Percentiles rank a stretch among this genome's conserved stretches.
Evolutionary conservation across 1,140 invertebrate species (phyloP).

Genomic region (Drosophila sproati): DNA sequence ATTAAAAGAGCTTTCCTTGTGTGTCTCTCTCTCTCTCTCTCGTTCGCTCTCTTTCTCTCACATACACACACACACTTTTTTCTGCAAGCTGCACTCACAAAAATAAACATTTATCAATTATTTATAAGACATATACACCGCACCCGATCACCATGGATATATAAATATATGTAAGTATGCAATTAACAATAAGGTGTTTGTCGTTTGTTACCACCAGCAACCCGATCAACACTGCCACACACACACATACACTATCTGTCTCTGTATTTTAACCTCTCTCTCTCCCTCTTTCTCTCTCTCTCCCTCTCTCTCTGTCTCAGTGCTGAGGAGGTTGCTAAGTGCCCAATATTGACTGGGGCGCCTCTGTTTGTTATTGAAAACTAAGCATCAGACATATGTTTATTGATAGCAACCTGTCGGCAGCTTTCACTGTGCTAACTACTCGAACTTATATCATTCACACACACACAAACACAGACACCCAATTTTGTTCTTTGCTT

Average conservation of each 20-base stretch:
- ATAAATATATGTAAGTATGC: constrained; percentile 4
- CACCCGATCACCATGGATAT: constrained; percentile 36
- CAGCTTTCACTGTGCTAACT: constrained; percentile 1
- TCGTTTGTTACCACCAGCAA: constrained; percentile 32
- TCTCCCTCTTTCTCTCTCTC: background rate
- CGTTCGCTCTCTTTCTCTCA: too few relatives aligned
- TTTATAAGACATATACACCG: constrained; percentile 5
- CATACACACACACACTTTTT: too few relatives aligned
- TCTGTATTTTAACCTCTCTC: constrained; percentile 1
- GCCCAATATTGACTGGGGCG: constrained; percentile 5
- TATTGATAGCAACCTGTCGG: constrained; percentile 73
- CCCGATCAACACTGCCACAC: constrained; percentile 25
- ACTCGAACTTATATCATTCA: constrained; percentile 40
- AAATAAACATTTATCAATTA: too few relatives aligned
- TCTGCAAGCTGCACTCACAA: too few relatives aligned
- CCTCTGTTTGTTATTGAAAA: constrained; percentile 76
- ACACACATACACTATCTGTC: too few relatives aligned
- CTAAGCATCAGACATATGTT: constrained; percentile 68
- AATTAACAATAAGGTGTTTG: background rate
- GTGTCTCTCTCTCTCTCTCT: too few relatives aligned
- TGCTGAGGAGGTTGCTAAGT: constrained; percentile 57
- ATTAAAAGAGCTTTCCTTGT: background rate
- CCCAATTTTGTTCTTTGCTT: too few relatives aligned
- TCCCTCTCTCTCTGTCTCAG: background rate
- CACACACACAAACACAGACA: background rate